Base-by-base conservation (phyloP, 2,888 invertebrate species). In the Selenia dentaria region DNA sequence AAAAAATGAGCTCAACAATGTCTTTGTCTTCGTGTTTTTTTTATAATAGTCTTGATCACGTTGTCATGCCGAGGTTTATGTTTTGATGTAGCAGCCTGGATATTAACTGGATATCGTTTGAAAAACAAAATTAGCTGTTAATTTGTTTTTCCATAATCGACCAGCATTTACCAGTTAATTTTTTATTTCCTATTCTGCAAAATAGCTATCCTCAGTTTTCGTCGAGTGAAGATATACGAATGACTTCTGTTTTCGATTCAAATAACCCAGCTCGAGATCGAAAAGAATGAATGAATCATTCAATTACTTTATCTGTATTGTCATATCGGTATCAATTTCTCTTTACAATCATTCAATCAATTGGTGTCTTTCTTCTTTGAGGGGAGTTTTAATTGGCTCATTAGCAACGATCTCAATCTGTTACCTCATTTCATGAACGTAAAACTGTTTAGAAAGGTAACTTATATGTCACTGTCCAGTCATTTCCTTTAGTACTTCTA, bases 401-500 rank as follows among this genome's bases (percentile, higher is more conserved):
- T 25, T 39, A 31, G 5, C 20, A 22, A 6, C 6, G 13, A 35
- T 31, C 13, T 3, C 13, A 40, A 40, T 40, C 31, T 8, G 26
- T 35, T 46, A 26, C 14, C 22, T 39, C 10, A 46, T 46, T 27
- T 26, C 6, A 10, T 9, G 8, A 12, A 44, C 22, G 16, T 36
- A 27, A 22, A 2, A 20, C 22, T 18, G 20, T 29, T 22, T 48
- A 37, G 32, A 33, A 33, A 37, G 26, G 28, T 18, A 34, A 24
- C 13, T 20, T 28, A 11, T 31, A 54, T 50, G 47, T 47, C 49
- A 57, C 50, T 48, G 51, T 47, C 35, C 41, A 51, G 41, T 52
- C 31, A 53, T 59, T 68, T 70, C 60, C 61, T 62, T 50, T 39
- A 50, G 57, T 53, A 51, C 51, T 45, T 42, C 46, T 57, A 50